phyloP scores from a whole-genome alignment of 2,888 invertebrate genomes.

The Tiliacea citrago region DNA sequence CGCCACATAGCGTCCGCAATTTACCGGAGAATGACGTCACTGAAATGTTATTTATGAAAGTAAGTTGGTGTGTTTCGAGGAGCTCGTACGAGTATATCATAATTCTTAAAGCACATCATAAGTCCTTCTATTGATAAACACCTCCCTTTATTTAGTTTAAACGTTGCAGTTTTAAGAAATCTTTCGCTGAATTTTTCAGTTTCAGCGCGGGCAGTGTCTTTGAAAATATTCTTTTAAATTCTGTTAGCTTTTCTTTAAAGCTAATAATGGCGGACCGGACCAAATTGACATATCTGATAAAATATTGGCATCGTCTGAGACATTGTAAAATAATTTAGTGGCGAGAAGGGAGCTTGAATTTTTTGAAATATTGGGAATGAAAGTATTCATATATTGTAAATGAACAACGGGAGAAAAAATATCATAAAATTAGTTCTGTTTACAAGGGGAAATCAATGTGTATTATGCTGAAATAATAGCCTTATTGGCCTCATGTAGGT shows the following conservation, averaged over 20 bases:
- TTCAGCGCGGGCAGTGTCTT: constrained; percentile 15
- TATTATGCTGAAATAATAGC: not conserved
- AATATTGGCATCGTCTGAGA: constrained; percentile 50
- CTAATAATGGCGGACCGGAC: constrained; percentile 45
- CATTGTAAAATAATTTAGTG: constrained; percentile 44
- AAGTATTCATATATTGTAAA: not conserved
- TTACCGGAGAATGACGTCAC: no score
- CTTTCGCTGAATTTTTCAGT: constrained; percentile 17
- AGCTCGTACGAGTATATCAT: not conserved
- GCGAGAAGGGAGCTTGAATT: constrained; percentile 11
- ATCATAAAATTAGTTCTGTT: not conserved
- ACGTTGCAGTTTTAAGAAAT: constrained; percentile 10
- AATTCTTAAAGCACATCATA: constrained; percentile 2
- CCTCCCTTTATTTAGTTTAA: not conserved
- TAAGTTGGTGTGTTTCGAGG: no score
- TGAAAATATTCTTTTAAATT: constrained; percentile 44
- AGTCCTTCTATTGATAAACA: not conserved
- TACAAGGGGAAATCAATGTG: not conserved
- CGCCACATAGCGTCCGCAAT: no score
- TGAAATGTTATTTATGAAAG: no score
- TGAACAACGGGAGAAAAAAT: not conserved
- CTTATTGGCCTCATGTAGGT: not conserved
- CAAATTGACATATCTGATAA: constrained; percentile 54
- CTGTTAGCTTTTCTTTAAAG: constrained; percentile 40
- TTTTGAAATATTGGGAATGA: constrained; percentile 4